Evolutionary conservation across 1,140 invertebrate genomes (phyloP).

Genomic region (Tetranychus cinnabarinus): DNA sequence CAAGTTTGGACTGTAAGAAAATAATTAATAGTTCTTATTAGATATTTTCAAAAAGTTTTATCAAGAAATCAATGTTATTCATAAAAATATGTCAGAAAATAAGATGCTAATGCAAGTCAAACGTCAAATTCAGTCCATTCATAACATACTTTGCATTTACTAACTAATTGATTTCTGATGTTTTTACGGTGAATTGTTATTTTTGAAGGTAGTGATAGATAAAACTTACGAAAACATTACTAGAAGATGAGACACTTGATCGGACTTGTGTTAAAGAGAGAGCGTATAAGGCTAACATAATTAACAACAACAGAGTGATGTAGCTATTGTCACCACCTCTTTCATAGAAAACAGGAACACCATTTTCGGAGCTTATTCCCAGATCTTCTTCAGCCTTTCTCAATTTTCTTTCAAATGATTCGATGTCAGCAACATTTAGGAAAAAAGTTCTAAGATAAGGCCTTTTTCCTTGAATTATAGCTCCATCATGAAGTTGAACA

Average conservation of each 20-base stretch:
- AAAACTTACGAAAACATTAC: too few species aligned
- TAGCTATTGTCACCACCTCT: conserved; percentile 40
- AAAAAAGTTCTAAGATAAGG: conserved; percentile 39
- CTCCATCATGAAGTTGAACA: conserved; percentile 56
- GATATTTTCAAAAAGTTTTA: neutral
- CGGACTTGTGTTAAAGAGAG: conserved; percentile 38
- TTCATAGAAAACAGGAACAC: conserved; percentile 59
- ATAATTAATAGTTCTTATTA: neutral
- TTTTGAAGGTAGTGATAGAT: too few species aligned
- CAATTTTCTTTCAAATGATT: conserved; percentile 65
- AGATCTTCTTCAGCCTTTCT: conserved; percentile 42
- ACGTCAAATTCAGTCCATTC: too few species aligned
- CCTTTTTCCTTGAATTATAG: conserved; percentile 55
- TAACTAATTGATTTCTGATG: too few species aligned
- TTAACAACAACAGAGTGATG: conserved; percentile 39
- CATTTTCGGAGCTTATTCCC: conserved; percentile 33
- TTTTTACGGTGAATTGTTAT: too few species aligned
- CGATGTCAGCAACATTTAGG: conserved; percentile 56
- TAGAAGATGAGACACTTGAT: conserved; percentile 31
- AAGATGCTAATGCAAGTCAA: too few species aligned
- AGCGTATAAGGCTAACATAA: conserved; percentile 38
- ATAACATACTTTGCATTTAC: too few species aligned
- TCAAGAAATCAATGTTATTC: neutral
- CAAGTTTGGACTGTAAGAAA: conserved; percentile 36
- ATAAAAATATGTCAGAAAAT: conserved; percentile 23